Evolutionary conservation across 1,140 invertebrate genomes (phyloP).

Genomic region (Monomorium pharaonis): DNA sequence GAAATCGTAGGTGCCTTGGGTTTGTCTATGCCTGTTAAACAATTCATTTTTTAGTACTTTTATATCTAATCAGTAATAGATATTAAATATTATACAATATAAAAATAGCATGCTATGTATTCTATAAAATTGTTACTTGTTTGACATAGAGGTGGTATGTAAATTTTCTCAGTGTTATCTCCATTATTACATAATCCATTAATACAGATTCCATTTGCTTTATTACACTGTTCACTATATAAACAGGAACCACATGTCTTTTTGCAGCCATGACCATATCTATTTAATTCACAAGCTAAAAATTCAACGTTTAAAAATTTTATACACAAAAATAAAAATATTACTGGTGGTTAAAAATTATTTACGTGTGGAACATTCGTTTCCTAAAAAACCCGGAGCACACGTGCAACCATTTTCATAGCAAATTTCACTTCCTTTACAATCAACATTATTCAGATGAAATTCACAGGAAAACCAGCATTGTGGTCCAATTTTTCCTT

Average conservation of each 20-base stretch:
- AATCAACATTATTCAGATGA: not conserved
- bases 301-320: not conserved
- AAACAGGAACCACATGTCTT: slow-evolving; percentile 54
- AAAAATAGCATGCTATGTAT: not conserved
- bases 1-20: not conserved
- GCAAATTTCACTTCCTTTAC: slow-evolving; percentile 47
- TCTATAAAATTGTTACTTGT: slow-evolving; percentile 37
- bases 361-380: slow-evolving; percentile 39
- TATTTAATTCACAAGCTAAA: slow-evolving; percentile 32
- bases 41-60: not conserved
- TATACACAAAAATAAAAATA: not conserved
- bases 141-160: slow-evolving; percentile 63
- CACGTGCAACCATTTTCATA: slow-evolving; percentile 57
- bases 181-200: slow-evolving; percentile 43
- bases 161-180: not conserved
- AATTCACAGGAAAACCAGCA: slow-evolving; percentile 22
- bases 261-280: slow-evolving; percentile 61
- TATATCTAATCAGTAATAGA: not conserved
- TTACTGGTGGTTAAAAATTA: not conserved
- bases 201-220: slow-evolving; percentile 44
- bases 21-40: slow-evolving; percentile 24
- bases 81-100: not conserved
- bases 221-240: not conserved
- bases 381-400: slow-evolving; percentile 38
- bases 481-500: slow-evolving; percentile 42